Evolutionary conservation across 2,888 invertebrate genomes (phyloP), one percentile per base, ranked within the genome.

Genomic region (Lasioglossum marginatum): DNA sequence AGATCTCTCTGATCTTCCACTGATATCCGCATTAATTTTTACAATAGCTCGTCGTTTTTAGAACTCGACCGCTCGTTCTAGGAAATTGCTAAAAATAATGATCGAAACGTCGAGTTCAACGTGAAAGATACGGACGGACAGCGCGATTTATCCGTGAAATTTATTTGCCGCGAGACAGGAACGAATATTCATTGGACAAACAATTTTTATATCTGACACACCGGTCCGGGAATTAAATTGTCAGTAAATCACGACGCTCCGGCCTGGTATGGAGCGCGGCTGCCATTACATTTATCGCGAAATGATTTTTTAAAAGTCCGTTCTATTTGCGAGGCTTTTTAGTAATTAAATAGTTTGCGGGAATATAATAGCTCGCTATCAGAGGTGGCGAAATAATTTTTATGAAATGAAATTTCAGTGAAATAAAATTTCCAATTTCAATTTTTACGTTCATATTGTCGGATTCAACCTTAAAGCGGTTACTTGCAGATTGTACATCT

Each of bases 101-200:
- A 23, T 66, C 14, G 40, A 37, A 23, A n/a, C 70, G 40, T 40
- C 23, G 37, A 4, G 40, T 68, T 19, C 8, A 23, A 68, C 68
- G 68, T 8, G 10, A 19, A 23, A 37, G n/a, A 70, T n/a, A 40
- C 2, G 37, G 12, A 40, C 70, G 70, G 23, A 40, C 12, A 23
- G n/a, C 40, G 5, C 37, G 37, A 70, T 70, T 40, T 37, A 37
- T 40, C 37, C 70, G 40, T 37, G 70, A 70, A 40, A 70, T 70
- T 70, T 70, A 70, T 70, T n/a, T 37, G 37, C 12, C 70, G 40
- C 70, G 70, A 40, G 40, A 40, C 12, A 40, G n/a, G 23, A 70
- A 70, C 40, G 37, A 37, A 70, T 37, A 70, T 70, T 70, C 70
- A 70, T 70, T 14, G n/a, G 70, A 40, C 40, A 40, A 70, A 70